Conservation (phyloP, 2,888 invertebrate genomes). For the Pocota personata region DNA sequence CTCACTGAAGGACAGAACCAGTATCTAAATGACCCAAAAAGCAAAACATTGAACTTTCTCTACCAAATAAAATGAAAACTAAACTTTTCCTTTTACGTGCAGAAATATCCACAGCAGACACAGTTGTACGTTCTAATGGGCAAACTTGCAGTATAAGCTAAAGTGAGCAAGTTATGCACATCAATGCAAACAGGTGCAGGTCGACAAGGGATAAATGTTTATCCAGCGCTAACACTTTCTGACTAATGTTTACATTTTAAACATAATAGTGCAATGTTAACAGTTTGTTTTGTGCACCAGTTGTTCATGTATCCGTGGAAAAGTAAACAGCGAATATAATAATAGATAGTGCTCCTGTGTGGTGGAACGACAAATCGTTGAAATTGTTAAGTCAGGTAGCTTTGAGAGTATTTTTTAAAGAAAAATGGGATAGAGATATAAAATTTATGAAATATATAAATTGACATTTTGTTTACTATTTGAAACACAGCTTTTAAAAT, state of each 20-base stretch:
- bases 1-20: background rate
- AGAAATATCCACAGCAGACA: background rate
- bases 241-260: slow-evolving; percentile 17
- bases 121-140: background rate
- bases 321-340: background rate
- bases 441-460: too few relatives aligned
- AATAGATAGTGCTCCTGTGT: background rate
- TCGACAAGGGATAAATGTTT: slow-evolving; percentile 4
- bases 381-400: background rate
- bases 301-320: background rate
- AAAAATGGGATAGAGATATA: too few relatives aligned
- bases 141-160: background rate
- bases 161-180: slow-evolving; percentile 16
- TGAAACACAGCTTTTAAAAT: too few relatives aligned
- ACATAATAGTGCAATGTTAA: slow-evolving; percentile 13
- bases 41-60: background rate
- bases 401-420: too few relatives aligned
- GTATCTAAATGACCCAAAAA: background rate
- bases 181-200: slow-evolving; percentile 5
- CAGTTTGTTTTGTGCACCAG: background rate
- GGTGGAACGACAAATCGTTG: background rate
- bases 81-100: background rate
- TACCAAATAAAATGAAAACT: background rate
- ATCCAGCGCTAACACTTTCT: slow-evolving; percentile 1
- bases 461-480: too few relatives aligned